phyloP scores from a whole-genome alignment of 2,888 invertebrate species.

The Ganaspis brasiliensis region DNA sequence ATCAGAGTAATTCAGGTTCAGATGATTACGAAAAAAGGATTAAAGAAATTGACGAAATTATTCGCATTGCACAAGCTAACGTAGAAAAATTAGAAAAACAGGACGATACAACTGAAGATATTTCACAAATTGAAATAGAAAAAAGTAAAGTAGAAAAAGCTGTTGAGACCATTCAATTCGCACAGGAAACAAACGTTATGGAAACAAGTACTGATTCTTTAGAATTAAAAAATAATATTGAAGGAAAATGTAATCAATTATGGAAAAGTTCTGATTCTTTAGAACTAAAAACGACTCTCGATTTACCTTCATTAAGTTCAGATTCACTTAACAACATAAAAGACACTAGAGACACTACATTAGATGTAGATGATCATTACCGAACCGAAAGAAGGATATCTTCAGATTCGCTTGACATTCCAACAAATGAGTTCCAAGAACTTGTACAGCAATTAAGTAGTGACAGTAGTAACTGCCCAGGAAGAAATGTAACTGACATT shows the following conservation, averaged over 20 bases:
- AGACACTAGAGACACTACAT: constrained; percentile 69
- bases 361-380: constrained; percentile 67
- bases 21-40: constrained; percentile 86
- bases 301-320: constrained; percentile 77
- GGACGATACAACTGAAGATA: constrained; percentile 83
- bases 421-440: constrained; percentile 69
- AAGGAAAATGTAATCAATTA: constrained; percentile 81
- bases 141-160: constrained; percentile 51
- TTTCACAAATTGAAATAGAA: constrained; percentile 78
- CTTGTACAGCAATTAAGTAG: constrained; percentile 58
- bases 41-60: constrained; percentile 87
- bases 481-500: constrained; percentile 55
- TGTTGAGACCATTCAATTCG: constrained; percentile 42
- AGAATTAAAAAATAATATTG: constrained; percentile 81
- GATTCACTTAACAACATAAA: constrained; percentile 77
- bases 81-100: constrained; percentile 84
- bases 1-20: constrained; percentile 81
- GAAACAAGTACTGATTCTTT: constrained; percentile 85
- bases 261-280: constrained; percentile 87
- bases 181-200: constrained; percentile 81
- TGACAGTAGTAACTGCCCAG: constrained; percentile 62
- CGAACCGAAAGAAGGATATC: constrained; percentile 75
- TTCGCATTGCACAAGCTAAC: constrained; percentile 85
- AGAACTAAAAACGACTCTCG: constrained; percentile 83
- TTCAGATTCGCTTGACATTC: constrained; percentile 77